Conservation (phyloP, 1,140 invertebrate genomes). For the Drusus annulatus region DNA sequence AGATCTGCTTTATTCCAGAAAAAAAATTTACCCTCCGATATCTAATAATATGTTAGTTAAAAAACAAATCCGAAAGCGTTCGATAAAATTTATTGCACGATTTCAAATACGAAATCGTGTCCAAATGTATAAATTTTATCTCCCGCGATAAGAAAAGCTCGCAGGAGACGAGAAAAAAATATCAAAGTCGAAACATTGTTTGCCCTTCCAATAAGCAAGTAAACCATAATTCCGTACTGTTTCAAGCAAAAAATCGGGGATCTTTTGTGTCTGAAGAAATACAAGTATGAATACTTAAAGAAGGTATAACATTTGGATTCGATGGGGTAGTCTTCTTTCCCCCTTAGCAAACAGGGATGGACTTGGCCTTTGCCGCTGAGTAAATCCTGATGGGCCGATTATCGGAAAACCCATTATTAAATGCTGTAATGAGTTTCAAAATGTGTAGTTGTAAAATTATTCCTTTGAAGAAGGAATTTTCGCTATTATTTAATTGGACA, state of each 20-base stretch:
- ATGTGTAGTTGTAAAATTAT: too few relatives aligned
- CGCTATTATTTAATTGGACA: too few relatives aligned
- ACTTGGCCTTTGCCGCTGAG: too few relatives aligned
- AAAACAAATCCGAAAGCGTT: constrained; percentile 8
- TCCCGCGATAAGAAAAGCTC: neutral
- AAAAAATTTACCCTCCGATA: too few relatives aligned
- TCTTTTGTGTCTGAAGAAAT: constrained; percentile 47
- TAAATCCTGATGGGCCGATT: too few relatives aligned
- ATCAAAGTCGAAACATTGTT: constrained; percentile 29
- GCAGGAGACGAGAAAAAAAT: constrained; percentile 20
- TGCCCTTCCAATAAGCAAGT: constrained; percentile 41
- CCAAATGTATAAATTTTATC: constrained; percentile 27
- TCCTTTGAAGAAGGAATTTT: too few relatives aligned
- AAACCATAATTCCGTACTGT: constrained; percentile 46
- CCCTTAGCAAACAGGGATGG: neutral
- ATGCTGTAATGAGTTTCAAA: too few relatives aligned
- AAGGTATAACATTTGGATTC: constrained; percentile 45
- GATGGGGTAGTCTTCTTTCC: constrained; percentile 6
- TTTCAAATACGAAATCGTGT: constrained; percentile 33
- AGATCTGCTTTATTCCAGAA: too few relatives aligned
- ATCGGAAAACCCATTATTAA: too few relatives aligned
- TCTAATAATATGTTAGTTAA: constrained; percentile 9
- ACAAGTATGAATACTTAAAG: constrained; percentile 53
- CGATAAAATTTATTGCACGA: constrained; percentile 34
- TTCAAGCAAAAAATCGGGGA: constrained; percentile 42